These are phyloP conservation scores for Threskiornis aethiopicus DNA, from an alignment of 2,797 vertebrate genomes.

Conservation along the genomic window DNA sequence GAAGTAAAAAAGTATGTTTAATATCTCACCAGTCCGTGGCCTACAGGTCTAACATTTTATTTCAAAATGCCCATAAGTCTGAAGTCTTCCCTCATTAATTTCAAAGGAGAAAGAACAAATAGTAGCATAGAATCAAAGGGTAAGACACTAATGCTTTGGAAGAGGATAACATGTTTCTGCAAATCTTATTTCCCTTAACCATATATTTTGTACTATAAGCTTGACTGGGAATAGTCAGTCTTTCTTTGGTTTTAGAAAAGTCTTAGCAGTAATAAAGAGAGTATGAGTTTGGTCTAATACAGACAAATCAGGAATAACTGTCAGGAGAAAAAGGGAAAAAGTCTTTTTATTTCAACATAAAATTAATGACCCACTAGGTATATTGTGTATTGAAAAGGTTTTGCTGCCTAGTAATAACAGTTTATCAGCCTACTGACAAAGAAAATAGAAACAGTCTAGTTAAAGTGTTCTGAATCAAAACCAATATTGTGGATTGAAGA, in stretches of 20 bases:
- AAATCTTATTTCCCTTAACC: not conserved
- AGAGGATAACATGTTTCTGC: not conserved
- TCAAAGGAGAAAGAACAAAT: not conserved
- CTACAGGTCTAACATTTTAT: not conserved
- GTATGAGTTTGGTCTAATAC: not conserved
- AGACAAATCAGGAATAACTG: not conserved
- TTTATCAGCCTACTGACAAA: not conserved
- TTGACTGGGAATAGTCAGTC: not conserved
- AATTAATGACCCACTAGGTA: not conserved
- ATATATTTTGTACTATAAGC: not conserved
- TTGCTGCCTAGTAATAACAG: not conserved
- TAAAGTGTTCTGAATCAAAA: not conserved
- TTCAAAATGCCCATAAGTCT: not conserved
- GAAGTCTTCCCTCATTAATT: not conserved
- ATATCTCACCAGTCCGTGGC: not conserved
- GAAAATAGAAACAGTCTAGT: not conserved
- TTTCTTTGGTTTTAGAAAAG: not conserved
- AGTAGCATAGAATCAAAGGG: not conserved
- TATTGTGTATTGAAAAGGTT: not conserved
- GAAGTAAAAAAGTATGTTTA: not conserved
- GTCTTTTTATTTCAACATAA: not conserved
- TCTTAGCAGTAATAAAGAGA: not conserved
- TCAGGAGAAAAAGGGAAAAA: not conserved
- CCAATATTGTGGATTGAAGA: not conserved
- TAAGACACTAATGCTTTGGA: not conserved